These are phyloP conservation scores for Macrochelys suwanniensis DNA, from an alignment of 2,797 vertebrate genomes.

Conservation along the genomic window DNA sequence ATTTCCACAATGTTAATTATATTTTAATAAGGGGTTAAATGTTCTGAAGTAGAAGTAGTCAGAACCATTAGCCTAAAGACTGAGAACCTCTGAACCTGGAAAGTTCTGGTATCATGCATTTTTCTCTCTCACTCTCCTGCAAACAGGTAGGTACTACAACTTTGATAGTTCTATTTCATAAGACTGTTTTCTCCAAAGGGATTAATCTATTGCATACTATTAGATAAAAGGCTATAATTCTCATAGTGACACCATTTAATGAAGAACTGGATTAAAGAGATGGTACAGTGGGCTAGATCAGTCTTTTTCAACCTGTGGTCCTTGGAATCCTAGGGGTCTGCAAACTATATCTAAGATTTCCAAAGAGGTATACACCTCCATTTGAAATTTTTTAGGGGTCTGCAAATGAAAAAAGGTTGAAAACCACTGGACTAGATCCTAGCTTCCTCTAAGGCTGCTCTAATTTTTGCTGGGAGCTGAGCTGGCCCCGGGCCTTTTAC, in stretches of 20 bases:
- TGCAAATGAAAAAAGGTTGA: too few species aligned
- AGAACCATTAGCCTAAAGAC: not conserved
- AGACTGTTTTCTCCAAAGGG: not conserved
- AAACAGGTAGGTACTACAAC: not conserved
- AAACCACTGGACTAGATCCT: not conserved
- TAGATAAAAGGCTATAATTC: not conserved
- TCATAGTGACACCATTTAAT: not conserved
- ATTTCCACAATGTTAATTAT: slow-evolving; percentile 9
- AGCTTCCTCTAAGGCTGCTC: not conserved
- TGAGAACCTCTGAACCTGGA: not conserved
- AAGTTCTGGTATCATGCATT: not conserved
- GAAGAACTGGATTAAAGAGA: not conserved
- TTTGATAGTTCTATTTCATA: not conserved
- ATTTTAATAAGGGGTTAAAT: not conserved
- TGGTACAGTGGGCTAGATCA: not conserved
- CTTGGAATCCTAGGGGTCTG: too few species aligned
- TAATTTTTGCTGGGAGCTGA: not conserved
- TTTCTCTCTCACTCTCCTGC: not conserved
- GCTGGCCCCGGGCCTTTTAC: not conserved
- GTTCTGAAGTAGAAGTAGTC: not conserved
- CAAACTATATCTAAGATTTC: too few species aligned
- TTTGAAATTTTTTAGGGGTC: too few species aligned
- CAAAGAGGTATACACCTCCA: too few species aligned
- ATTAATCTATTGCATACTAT: not conserved
- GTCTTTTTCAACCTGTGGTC: too few species aligned